Conservation (phyloP, 2,797 vertebrate species). For the Enteromius anoplus region DNA sequence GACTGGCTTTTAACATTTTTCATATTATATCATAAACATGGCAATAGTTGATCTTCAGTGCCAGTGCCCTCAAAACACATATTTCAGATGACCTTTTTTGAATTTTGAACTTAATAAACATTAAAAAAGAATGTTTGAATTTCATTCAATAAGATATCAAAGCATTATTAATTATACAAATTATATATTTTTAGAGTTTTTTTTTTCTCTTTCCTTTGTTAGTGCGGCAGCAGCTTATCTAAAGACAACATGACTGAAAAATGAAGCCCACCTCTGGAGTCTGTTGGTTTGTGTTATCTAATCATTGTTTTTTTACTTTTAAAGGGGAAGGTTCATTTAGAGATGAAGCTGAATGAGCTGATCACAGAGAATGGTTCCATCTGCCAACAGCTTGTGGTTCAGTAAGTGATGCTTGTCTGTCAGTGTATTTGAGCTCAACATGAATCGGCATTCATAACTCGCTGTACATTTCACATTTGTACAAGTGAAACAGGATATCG, state of each 20-base stretch:
- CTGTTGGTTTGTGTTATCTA: neutral
- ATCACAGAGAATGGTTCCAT: slow-evolving; percentile 94
- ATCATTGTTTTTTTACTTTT: slow-evolving; percentile 24
- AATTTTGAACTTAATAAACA: neutral
- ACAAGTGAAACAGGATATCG: neutral
- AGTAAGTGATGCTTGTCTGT: slow-evolving; percentile 82
- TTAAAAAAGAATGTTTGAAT: neutral
- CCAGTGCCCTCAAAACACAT: neutral
- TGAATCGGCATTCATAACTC: neutral
- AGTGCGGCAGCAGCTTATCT: neutral
- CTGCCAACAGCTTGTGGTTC: slow-evolving; percentile 91
- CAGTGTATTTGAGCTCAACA: neutral
- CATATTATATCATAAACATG: slow-evolving; percentile 20
- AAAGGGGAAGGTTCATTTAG: slow-evolving; percentile 97
- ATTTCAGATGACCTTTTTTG: neutral
- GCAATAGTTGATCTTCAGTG: neutral
- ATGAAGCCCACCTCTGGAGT: neutral
- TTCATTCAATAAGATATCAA: neutral
- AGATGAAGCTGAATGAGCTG: slow-evolving; percentile 94
- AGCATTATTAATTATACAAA: neutral
- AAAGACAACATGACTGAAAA: neutral
- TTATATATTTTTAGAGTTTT: neutral
- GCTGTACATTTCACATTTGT: neutral
- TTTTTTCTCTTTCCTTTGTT: neutral
- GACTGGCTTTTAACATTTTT: slow-evolving; percentile 62